A percentile compares a stretch with the other conserved stretches of the same genome.
These are phyloP conservation scores for Lepilemur septentrionalis DNA, from an alignment of 2,797 vertebrate genomes.

Conservation along the genomic window DNA sequence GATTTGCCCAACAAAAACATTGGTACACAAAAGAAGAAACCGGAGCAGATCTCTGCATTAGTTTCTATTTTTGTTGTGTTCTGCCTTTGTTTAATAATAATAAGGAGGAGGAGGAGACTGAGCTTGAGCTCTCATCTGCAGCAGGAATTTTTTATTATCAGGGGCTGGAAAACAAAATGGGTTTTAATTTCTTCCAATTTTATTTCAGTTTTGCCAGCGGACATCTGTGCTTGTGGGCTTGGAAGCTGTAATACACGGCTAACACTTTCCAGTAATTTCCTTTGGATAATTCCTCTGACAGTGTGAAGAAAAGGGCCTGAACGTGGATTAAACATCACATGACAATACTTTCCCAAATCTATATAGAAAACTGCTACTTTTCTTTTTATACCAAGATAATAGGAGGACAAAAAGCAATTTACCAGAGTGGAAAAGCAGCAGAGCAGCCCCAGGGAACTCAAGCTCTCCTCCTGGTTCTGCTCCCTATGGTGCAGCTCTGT, in stretches of 20 bases:
- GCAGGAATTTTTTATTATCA: conserved; percentile 76
- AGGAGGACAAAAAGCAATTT: neutral
- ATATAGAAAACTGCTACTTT: conserved; percentile 37
- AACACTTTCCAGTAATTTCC: conserved; percentile 73
- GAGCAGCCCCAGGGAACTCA: neutral
- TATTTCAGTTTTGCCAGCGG: conserved; percentile 80
- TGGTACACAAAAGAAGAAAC: conserved; percentile 69
- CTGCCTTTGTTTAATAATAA: conserved; percentile 80
- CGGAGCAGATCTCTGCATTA: conserved; percentile 59
- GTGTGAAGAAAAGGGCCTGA: conserved; percentile 21
- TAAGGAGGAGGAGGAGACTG: conserved; percentile 67
- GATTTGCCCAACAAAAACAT: conserved; percentile 70
- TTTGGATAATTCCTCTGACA: conserved; percentile 65
- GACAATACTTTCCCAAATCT: conserved; percentile 48
- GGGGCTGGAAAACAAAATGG: conserved; percentile 70
- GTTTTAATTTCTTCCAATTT: conserved; percentile 81
- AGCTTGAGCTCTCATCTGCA: conserved; percentile 61
- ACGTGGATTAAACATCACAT: conserved; percentile 38
- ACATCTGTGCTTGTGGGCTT: conserved; percentile 82
- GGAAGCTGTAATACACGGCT: conserved; percentile 63
- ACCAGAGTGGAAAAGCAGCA: neutral
- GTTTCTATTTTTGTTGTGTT: conserved; percentile 81
- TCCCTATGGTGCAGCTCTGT: neutral
- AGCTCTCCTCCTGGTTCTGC: neutral
- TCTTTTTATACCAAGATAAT: conserved; percentile 45